These are phyloP conservation scores for Reticulitermes lucifugus DNA, from an alignment of 2,888 invertebrate genomes.

Conservation along the genomic window DNA sequence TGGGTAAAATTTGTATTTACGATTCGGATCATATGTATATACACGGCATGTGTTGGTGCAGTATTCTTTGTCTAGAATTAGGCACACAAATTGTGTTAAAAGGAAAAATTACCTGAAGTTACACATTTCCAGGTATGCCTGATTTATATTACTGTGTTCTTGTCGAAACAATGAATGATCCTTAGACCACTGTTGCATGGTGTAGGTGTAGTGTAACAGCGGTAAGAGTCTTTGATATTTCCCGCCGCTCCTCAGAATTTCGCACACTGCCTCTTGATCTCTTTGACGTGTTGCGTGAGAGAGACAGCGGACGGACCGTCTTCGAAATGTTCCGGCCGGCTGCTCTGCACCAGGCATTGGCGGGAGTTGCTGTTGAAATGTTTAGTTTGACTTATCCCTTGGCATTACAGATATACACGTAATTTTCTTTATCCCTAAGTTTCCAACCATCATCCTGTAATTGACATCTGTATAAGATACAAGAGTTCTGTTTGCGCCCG, in stretches of 20 bases:
- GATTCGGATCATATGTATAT: too few relatives aligned
- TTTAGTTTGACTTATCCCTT: constrained; percentile 31
- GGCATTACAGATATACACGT: neutral
- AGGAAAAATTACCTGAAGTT: too few relatives aligned
- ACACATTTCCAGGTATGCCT: too few relatives aligned
- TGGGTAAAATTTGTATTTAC: too few relatives aligned
- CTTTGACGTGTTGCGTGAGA: constrained; percentile 28
- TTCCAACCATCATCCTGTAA: neutral
- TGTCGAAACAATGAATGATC: neutral
- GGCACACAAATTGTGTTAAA: too few relatives aligned
- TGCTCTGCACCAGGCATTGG: neutral
- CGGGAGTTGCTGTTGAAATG: neutral
- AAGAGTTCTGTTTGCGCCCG: neutral
- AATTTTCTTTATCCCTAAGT: constrained; percentile 1
- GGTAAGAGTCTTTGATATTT: constrained; percentile 18
- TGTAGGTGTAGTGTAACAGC: neutral
- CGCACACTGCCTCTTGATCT: constrained; percentile 25
- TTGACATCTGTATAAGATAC: neutral
- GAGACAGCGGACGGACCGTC: constrained; percentile 4
- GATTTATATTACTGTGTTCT: too few relatives aligned
- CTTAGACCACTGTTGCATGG: neutral
- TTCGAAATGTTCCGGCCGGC: neutral
- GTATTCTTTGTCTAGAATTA: too few relatives aligned
- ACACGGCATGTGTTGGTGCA: too few relatives aligned
- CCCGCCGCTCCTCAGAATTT: constrained; percentile 3